Evolutionary conservation across 1,140 invertebrate species (phyloP), one percentile per base, ranked within the genome.

Genomic region (Drosophila elegans): DNA sequence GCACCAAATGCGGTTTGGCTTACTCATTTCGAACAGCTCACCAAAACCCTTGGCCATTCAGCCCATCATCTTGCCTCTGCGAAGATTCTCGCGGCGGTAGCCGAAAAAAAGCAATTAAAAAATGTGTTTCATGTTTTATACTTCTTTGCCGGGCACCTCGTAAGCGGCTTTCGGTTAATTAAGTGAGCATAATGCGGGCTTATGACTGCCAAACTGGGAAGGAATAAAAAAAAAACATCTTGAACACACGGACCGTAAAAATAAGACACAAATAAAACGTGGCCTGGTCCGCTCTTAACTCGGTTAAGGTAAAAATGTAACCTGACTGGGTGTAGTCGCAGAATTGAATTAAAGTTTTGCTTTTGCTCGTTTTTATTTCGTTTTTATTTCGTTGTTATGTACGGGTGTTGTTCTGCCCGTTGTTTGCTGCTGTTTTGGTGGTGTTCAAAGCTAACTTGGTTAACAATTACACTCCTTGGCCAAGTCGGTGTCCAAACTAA

Each of bases 111-210:
- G 77, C 84, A 89, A 89, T 89, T 89, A 89, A 89, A 88, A 89
- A 73, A 72, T 77, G 85, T 82, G 78, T 82, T 88, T 75, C 68
- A 67, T 84, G 44, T 78, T 78, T 73, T 61, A 55, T 48, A 27
- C 46, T 60, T 72, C 53, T 76, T 67, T 42, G 39, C 57, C 53
- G 44, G 39, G 41, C 66, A 59, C 16, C 74, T 71, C 66, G 62
- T 89, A 84, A 89, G 84, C 85, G 61, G 80, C 80, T 89, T 89
- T 89, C 45, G 54, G 63, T 89, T 89, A 89, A 89, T 89, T 89
- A 89, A 89, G 84, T 89, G 80, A 71, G 76, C 84, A 89, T 88
- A 88, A 88, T 88, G 84, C 84, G 84, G 84, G 84, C 84, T 88
- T 89, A 89, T 89, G 84, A 89, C 79, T 88, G 83, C 80, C 74